These are phyloP conservation scores for Drosophila acutilabella DNA, from an alignment of 2,888 invertebrate genomes.

Conservation along the genomic window DNA sequence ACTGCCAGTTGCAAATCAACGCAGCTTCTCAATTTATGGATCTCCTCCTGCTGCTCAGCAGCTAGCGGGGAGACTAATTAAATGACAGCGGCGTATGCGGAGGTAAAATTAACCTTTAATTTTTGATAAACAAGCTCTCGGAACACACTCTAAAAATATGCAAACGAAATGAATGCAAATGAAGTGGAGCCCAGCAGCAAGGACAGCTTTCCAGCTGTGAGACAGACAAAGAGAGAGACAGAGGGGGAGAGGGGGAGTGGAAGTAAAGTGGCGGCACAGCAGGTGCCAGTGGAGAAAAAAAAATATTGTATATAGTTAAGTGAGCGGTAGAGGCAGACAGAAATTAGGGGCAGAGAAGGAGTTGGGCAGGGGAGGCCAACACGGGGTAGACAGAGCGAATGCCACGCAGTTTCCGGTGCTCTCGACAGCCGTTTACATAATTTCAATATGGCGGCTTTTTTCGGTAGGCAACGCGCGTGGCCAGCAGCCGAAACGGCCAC, in stretches of 20 bases:
- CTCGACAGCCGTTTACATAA: constrained; percentile 69
- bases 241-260: neutral
- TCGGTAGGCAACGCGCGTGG: constrained; percentile 60
- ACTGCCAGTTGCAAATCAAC: constrained; percentile 49
- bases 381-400: constrained; percentile 17
- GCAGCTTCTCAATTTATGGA: constrained; percentile 24
- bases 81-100: constrained; percentile 46
- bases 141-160: constrained; percentile 57
- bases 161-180: constrained; percentile 67
- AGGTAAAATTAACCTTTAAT: constrained; percentile 67
- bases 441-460: constrained; percentile 65
- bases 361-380: neutral
- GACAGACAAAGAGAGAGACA: constrained; percentile 26
- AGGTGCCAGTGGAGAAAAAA: constrained; percentile 40
- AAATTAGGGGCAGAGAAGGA: neutral
- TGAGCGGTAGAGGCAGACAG: neutral
- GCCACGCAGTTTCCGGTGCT: constrained; percentile 56
- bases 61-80: constrained; percentile 49
- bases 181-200: constrained; percentile 48
- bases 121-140: constrained; percentile 60
- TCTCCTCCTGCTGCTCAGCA: neutral
- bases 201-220: constrained; percentile 34
- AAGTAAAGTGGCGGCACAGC: constrained; percentile 27
- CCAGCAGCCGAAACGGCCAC: constrained; percentile 67
- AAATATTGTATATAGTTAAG: constrained; percentile 40